Percentiles rank a stretch among this genome's conserved stretches.
Conservation (phyloP, 2,797 vertebrate species). For the Avahi laniger region DNA sequence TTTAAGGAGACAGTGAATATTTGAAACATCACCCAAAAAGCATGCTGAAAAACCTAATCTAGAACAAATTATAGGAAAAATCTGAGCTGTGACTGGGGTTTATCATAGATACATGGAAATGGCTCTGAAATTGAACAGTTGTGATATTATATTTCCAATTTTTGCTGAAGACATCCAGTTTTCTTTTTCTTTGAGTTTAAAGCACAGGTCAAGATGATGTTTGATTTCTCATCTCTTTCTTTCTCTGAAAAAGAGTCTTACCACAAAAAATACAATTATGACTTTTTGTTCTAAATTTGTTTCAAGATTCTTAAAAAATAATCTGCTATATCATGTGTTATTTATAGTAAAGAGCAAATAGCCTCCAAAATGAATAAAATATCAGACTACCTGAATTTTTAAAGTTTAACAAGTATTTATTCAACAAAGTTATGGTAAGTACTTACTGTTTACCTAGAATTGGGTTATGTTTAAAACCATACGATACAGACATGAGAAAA, state of each 20-base stretch:
- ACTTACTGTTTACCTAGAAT: neutral
- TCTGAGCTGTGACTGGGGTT: neutral
- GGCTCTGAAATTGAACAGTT: neutral
- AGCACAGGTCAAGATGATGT: neutral
- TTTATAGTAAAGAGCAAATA: neutral
- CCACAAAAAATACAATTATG: neutral
- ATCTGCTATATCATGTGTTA: neutral
- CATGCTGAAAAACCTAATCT: neutral
- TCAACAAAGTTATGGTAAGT: neutral
- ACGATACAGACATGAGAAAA: neutral
- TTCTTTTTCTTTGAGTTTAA: neutral
- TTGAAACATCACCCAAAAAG: neutral
- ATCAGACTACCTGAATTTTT: neutral
- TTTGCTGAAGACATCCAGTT: neutral
- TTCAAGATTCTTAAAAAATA: neutral
- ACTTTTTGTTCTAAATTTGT: neutral
- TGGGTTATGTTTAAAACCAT: neutral
- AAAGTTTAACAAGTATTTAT: neutral
- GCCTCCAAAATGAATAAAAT: constrained; percentile 13
- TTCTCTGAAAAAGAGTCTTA: neutral
- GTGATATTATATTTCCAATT: neutral
- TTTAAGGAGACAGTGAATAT: neutral
- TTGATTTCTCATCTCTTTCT: neutral
- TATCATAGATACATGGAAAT: neutral
- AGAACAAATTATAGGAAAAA: neutral